Conservation (phyloP, 2,797 vertebrate species). For the Falco berigora region DNA sequence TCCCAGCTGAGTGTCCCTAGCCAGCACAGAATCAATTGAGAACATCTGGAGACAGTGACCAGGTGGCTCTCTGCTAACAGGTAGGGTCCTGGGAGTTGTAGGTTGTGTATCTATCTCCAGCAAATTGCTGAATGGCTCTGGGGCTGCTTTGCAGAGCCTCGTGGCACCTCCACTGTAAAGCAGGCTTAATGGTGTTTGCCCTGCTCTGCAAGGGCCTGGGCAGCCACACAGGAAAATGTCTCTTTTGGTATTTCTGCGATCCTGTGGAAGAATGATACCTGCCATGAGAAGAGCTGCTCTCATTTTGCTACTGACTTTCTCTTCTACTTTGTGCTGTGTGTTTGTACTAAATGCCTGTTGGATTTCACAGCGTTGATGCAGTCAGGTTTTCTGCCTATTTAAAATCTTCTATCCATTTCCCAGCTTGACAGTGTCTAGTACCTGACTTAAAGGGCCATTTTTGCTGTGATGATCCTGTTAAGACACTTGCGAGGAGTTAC, state of each 20-base stretch:
- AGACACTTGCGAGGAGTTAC: not conserved
- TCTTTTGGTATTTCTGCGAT: not conserved
- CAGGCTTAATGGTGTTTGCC: not conserved
- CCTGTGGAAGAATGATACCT: not conserved
- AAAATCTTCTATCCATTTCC: not conserved
- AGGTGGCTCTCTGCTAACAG: not conserved
- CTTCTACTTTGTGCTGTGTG: not conserved
- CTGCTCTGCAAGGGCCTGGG: not conserved
- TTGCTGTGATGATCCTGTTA: not conserved
- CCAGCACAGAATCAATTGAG: not conserved
- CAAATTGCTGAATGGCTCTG: not conserved
- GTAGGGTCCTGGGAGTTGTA: not conserved
- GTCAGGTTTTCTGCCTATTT: not conserved
- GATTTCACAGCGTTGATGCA: not conserved
- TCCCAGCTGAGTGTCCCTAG: not conserved
- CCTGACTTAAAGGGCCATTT: not conserved
- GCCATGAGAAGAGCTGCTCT: not conserved
- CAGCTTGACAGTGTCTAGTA: not conserved
- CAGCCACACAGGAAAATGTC: not conserved
- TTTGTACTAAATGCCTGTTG: not conserved
- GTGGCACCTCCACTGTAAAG: not conserved
- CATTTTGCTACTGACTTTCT: not conserved
- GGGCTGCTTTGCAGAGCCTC: not conserved
- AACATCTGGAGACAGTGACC: not conserved
- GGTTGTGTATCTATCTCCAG: not conserved